Evolutionary conservation across 2,888 invertebrate species (phyloP).

Genomic region (Scaptomyza caliginosa): DNA sequence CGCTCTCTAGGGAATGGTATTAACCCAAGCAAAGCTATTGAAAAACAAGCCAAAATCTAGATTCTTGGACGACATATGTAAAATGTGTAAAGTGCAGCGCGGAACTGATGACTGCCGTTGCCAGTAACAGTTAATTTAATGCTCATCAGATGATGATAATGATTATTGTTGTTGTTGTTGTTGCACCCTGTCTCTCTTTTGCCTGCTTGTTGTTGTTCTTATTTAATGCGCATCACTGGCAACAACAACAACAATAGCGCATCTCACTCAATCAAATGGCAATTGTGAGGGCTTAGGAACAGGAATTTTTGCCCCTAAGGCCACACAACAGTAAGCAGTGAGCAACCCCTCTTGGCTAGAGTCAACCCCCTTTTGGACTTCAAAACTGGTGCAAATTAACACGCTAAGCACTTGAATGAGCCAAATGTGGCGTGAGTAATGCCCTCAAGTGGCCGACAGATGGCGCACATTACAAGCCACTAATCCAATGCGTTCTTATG

Average conservation of each 20-base stretch:
- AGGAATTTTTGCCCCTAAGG: conserved; percentile 25
- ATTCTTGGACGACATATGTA: conserved; percentile 81
- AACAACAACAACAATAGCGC: conserved; percentile 48
- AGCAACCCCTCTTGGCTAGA: conserved; percentile 1
- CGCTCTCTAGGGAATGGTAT: conserved; percentile 57
- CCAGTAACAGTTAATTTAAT: conserved; percentile 79
- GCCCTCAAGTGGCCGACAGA: conserved; percentile 76
- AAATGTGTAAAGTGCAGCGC: conserved; percentile 82
- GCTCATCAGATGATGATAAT: conserved; percentile 63
- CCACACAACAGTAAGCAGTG: conserved; percentile 12
- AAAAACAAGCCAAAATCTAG: conserved; percentile 24
- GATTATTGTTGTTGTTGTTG: conserved; percentile 24
- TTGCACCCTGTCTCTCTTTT: conserved; percentile 40
- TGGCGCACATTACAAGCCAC: conserved; percentile 73
- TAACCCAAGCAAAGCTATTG: conserved; percentile 25
- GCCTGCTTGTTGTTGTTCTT: conserved; percentile 13
- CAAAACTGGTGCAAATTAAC: conserved; percentile 81
- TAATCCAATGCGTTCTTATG: conserved; percentile 60
- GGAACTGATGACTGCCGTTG: conserved; percentile 54
- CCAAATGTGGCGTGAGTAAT: conserved; percentile 83
- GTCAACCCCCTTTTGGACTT: conserved; percentile 30
- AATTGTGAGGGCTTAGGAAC: conserved; percentile 78
- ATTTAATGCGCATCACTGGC: conserved; percentile 48
- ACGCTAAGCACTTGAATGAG: conserved; percentile 83
- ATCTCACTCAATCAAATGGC: conserved; percentile 83